A percentile compares a stretch with the other conserved stretches of the same genome.
These are phyloP conservation scores for Paralvinella palmiformis DNA, from an alignment of 1,140 invertebrate genomes.

Conservation along the genomic window DNA sequence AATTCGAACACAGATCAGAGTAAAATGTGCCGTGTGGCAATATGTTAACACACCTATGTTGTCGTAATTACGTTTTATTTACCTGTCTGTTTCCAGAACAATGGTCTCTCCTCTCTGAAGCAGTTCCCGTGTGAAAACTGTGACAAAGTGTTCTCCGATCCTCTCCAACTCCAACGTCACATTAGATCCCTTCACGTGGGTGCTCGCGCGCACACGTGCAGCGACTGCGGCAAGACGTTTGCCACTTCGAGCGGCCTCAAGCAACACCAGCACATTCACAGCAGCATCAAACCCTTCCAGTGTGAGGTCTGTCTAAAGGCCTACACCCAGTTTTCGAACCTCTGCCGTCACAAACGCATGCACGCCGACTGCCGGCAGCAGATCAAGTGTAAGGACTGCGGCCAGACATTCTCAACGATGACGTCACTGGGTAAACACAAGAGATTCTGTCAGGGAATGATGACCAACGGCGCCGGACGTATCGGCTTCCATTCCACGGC, in stretches of 20 bases:
- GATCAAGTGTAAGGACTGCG: slow-evolving; percentile 79
- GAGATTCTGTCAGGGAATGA: slow-evolving; percentile 55
- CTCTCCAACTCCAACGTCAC: slow-evolving; percentile 91
- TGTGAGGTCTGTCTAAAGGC: slow-evolving; percentile 66
- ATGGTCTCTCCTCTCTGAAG: no score
- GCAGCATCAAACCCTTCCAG: slow-evolving; percentile 94
- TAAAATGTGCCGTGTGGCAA: no score
- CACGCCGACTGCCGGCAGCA: slow-evolving; percentile 67
- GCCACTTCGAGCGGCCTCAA: slow-evolving; percentile 86
- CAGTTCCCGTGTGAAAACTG: slow-evolving; percentile 93
- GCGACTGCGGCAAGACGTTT: slow-evolving; percentile 97
- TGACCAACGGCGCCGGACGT: slow-evolving; percentile 2
- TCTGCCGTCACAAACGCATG: slow-evolving; percentile 98
- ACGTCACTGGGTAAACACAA: slow-evolving; percentile 64
- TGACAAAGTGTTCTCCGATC: slow-evolving; percentile 88
- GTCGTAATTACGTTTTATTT: no score
- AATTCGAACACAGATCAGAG: no score
- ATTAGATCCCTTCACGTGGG: slow-evolving; percentile 89
- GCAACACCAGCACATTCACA: slow-evolving; percentile 99
- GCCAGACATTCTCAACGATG: slow-evolving; percentile 80
- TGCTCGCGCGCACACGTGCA: slow-evolving; percentile 87
- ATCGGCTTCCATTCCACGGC: neutral
- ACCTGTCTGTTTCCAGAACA: no score
- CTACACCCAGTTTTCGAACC: slow-evolving; percentile 99
- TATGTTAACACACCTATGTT: no score